phyloP scores from a whole-genome alignment of 2,797 vertebrate species.

The Chrysocyon brachyurus region DNA sequence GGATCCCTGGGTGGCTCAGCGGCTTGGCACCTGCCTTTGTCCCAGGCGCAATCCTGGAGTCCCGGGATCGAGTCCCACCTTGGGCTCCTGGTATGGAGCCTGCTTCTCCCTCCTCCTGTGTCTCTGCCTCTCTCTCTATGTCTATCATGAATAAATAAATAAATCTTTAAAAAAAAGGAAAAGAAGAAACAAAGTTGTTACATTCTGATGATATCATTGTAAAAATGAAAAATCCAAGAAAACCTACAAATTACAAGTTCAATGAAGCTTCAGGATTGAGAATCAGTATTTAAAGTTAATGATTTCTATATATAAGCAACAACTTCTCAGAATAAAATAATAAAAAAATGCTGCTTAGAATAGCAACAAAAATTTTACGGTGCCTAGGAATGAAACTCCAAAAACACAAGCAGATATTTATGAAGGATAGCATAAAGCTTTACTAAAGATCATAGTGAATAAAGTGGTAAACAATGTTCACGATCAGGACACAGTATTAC shows the following conservation, averaged over 20 bases:
- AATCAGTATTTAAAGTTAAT: not conserved
- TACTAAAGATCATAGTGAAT: not conserved
- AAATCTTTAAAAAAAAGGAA: not conserved
- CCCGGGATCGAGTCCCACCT: no score
- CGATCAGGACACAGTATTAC: not conserved
- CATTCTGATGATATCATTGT: not conserved
- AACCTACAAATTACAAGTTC: not conserved
- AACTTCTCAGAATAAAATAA: not conserved
- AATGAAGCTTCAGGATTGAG: not conserved
- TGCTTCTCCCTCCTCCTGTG: no score
- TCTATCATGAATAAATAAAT: no score
- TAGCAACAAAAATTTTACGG: not conserved
- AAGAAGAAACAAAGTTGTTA: constrained; percentile 7
- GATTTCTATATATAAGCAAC: not conserved
- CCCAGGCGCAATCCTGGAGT: no score
- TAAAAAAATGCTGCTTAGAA: not conserved
- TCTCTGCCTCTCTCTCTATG: no score
- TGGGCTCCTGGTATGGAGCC: no score
- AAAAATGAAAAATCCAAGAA: constrained; percentile 23
- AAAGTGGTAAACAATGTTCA: not conserved
- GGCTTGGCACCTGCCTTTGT: no score
- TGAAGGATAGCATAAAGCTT: not conserved
- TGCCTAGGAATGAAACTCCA: not conserved
- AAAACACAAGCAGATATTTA: not conserved
- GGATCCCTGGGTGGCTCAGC: no score